Percentiles rank a stretch among this genome's conserved stretches.
These are phyloP conservation scores for Drosophila ustulata DNA, from an alignment of 2,888 invertebrate species.

Conservation along the genomic window DNA sequence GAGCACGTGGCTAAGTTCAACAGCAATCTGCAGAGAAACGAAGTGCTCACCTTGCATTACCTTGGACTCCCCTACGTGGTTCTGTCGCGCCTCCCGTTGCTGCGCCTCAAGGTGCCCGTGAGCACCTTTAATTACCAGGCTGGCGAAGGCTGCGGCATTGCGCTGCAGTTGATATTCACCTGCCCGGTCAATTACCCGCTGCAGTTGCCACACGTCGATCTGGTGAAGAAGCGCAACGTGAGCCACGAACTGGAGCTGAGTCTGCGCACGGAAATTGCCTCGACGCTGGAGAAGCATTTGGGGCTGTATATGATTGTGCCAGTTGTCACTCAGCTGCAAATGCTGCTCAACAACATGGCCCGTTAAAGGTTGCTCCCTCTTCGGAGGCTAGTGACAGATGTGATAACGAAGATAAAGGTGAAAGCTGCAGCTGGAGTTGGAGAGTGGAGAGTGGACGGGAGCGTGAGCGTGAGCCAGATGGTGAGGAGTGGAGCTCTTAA, in stretches of 20 bases:
- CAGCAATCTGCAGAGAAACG: constrained; percentile 58
- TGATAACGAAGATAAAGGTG: background rate
- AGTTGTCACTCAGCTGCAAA: constrained; percentile 62
- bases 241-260: constrained; percentile 45
- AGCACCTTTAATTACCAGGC: constrained; percentile 56
- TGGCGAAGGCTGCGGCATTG: constrained; percentile 44
- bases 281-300: constrained; percentile 55
- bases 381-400: background rate
- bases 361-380: constrained; percentile 1
- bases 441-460: background rate
- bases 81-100: constrained; percentile 43
- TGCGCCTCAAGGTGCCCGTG: constrained; percentile 59
- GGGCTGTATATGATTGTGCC: constrained; percentile 69
- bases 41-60: constrained; percentile 65
- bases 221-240: constrained; percentile 61
- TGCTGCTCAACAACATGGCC: constrained; percentile 55
- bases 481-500: constrained; percentile 20
- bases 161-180: constrained; percentile 63
- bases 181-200: constrained; percentile 63
- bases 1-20: constrained; percentile 20
- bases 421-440: too few species aligned
- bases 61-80: constrained; percentile 64
- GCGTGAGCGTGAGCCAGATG: background rate
- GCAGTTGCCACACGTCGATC: constrained; percentile 52
- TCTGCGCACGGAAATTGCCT: constrained; percentile 45